Conservation (phyloP, 2,888 invertebrate genomes). For the Trisateles emortualis region DNA sequence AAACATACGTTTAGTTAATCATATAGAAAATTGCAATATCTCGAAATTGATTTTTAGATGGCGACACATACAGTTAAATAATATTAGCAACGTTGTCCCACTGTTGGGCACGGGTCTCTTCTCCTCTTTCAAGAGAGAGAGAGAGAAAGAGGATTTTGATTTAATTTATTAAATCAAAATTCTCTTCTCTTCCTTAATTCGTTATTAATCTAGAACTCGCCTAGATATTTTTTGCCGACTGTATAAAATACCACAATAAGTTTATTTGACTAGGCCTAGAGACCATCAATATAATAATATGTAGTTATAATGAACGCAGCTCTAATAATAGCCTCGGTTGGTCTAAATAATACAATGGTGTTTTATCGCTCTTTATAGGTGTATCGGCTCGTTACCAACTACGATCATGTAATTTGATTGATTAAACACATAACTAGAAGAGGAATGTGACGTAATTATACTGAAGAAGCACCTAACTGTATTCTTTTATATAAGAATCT, state of each 20-base stretch:
- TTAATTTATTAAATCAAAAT: too few species aligned
- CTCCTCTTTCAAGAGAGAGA: too few species aligned
- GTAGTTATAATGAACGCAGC: conserved; percentile 48
- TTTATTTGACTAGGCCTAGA: conserved; percentile 36
- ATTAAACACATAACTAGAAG: conserved; percentile 23
- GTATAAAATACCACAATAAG: conserved; percentile 23
- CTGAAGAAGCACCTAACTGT: conserved; percentile 24
- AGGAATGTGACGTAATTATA: conserved; percentile 6
- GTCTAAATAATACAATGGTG: conserved; percentile 30
- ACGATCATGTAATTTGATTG: conserved; percentile 32
- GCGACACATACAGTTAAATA: too few species aligned
- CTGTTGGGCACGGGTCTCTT: too few species aligned
- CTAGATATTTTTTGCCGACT: not conserved
- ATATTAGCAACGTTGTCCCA: too few species aligned
- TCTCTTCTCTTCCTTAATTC: too few species aligned
- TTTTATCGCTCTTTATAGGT: conserved; percentile 25
- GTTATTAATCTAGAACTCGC: too few species aligned
- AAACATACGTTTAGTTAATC: too few species aligned
- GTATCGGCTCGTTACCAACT: conserved; percentile 28
- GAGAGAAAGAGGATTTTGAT: too few species aligned
- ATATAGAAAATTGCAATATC: too few species aligned
- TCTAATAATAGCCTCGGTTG: conserved; percentile 37
- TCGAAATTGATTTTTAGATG: too few species aligned
- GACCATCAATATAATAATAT: conserved; percentile 23
- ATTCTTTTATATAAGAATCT: conserved; percentile 8